phyloP scores from a whole-genome alignment of 1,140 invertebrate species.

The Coenobita brevimanus region DNA sequence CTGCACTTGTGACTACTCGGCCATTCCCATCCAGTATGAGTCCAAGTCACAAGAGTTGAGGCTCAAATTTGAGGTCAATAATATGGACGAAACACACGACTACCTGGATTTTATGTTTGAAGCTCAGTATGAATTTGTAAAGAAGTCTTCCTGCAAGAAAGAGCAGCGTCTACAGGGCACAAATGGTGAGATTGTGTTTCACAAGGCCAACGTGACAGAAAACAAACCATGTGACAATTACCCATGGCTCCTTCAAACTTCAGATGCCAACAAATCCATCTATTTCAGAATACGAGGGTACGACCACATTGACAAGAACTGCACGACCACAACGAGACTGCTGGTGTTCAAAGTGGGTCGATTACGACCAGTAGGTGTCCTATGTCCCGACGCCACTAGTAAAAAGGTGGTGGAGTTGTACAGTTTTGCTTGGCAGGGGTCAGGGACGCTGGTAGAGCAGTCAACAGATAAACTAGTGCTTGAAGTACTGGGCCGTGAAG shows the following conservation, averaged over 20 bases:
- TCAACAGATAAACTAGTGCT: constrained; percentile 63
- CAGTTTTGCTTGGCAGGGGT: constrained; percentile 83
- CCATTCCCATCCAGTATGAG: constrained; percentile 80
- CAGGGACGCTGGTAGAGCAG: constrained; percentile 63
- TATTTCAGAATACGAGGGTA: constrained; percentile 68
- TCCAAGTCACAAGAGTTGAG: constrained; percentile 85
- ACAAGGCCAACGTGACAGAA: constrained; percentile 57
- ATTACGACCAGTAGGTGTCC: constrained; percentile 69
- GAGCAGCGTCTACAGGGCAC: no score
- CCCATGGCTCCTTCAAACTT: constrained; percentile 68
- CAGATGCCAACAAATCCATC: constrained; percentile 62
- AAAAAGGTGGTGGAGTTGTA: no score
- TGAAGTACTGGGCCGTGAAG: constrained; percentile 54
- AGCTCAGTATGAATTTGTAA: constrained; percentile 76
- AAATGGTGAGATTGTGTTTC: constrained; percentile 65
- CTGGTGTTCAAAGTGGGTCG: constrained; percentile 81
- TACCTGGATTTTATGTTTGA: constrained; percentile 88
- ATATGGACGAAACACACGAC: constrained; percentile 89
- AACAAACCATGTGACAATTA: constrained; percentile 68
- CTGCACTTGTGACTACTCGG: constrained; percentile 80
- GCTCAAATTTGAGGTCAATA: constrained; percentile 85
- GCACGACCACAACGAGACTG: constrained; percentile 82
- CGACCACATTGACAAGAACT: constrained; percentile 73
- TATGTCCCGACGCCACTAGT: constrained; percentile 82
- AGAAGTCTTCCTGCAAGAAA: no score